Evolutionary conservation across 1,140 invertebrate genomes (phyloP), one percentile per base, ranked within the genome.

Genomic region (Physella acuta): DNA sequence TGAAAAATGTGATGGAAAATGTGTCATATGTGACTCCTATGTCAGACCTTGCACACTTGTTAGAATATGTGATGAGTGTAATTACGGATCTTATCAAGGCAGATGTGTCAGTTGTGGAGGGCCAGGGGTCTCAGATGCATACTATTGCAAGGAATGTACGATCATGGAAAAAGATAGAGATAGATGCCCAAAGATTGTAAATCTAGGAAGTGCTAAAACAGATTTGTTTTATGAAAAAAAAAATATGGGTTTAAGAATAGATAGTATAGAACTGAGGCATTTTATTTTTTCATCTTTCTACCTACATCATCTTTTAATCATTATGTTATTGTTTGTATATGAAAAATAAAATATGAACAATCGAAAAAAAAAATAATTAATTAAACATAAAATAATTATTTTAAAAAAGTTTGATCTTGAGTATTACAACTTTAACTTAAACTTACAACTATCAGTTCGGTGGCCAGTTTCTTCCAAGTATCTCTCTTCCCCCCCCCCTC

Each of bases 121-220:
- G 14, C 95, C 96, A 51, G 98, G 98, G 20, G 94, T 99, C 1
- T 98, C 95, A 0, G 98, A 99, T 87, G 98, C 98, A 2, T 99
- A 99, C 85, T 99, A 99, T 82, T 99, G 98, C 85, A 99, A 99
- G 85, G 97, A 99, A 85, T 99, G 98, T 81, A 99, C 97, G 1
- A 94, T 99, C 74, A 94, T 97, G 84, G 98, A 99, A 83, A 99
- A 99, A 89, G 98, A 99, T 86, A 90, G 98, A 84, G 98, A 99
- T 87, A 97, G 98, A 0, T 99, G 98, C 88, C 98, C 98, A 0
- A 99, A 99, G 87, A 99, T 99, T 87, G 97, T 99, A 0, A 99
- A 99, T 84, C 87, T 99, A 49, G 97, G 97, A 68, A 98, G 95
- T 86, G 98, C 97, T 0, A 99, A 99, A 86, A 99, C 97, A 73